Evolutionary conservation across 2,888 invertebrate species (phyloP), one percentile per base, ranked within the genome.

Genomic region (Ophraella communa): DNA sequence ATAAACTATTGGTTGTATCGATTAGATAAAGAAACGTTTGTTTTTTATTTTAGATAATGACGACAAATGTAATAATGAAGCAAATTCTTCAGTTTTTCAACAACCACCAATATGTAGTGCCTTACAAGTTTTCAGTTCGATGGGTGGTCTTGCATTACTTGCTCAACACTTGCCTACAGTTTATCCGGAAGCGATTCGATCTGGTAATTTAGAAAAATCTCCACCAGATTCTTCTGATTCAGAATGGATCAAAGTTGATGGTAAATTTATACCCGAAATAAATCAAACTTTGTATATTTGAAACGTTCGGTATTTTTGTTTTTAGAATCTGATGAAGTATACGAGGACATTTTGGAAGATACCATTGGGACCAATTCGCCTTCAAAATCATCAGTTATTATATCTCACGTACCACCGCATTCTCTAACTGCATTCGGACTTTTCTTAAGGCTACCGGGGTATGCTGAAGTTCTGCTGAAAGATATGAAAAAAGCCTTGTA

Each of bases 341-440:
- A 87, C 73, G 88, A 89, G 73, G 88, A 89, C 71, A 74, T 87
- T 11, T 52, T 64, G 20, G 88, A 88, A 68, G 88, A 88, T 71
- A 80, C 78, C 0, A 84, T 82, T 20, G 83, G 77, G 20, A 82
- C 85, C 4, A 84, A 84, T 68, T 81, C 86, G 7, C 79, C 86
- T 1, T 79, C 86, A 0, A 86, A 86, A 72, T 77, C 84, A 18
- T 76, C 85, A 2, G 82, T 81, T 17, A 79, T 85, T 2, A 84
- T 86, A 5, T 86, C 87, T n/a, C 87, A 88, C 56, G 91, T 93
- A 61, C 96, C 96, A 4, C 91, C 94, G 58, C 96, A 96, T 83
- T 95, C 96, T 49, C 86, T 97, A 69, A 91, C 94, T 1, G 95
- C 96, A 11, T 93, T 97, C 78, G 94, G 94, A 1, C 83, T 96